phyloP scores from a whole-genome alignment of 2,888 invertebrate genomes.

The Seira ritae region DNA sequence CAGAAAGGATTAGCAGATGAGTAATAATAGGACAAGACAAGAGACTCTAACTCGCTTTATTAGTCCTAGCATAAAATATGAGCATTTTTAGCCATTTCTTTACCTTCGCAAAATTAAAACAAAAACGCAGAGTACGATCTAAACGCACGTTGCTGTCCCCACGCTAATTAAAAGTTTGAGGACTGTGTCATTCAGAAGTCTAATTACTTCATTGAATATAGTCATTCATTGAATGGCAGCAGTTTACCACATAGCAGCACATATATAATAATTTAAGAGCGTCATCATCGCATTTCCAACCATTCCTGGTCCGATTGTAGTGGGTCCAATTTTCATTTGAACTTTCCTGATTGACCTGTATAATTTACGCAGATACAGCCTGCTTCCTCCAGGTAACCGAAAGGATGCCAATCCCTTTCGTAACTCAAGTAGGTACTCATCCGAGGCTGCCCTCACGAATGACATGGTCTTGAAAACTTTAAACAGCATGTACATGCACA shows the following conservation, averaged over 20 bases:
- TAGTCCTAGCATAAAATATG: no score
- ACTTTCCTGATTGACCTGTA: constrained; percentile 42
- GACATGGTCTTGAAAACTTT: constrained; percentile 64
- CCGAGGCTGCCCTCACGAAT: constrained; percentile 47
- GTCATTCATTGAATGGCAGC: no score
- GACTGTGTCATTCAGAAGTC: no score
- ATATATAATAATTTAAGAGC: constrained; percentile 56
- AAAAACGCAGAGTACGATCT: no score
- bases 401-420: constrained; percentile 21
- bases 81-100: no score
- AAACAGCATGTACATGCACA: constrained; percentile 65
- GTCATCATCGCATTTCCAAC: constrained; percentile 51
- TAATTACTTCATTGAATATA: no score
- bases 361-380: constrained; percentile 1
- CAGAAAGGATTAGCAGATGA: no score
- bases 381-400: background rate
- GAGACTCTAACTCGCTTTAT: no score
- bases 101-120: no score
- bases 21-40: no score
- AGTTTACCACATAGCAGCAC: constrained; percentile 49
- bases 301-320: constrained; percentile 44
- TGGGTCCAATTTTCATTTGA: constrained; percentile 55
- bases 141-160: no score
- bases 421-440: constrained; percentile 31
- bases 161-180: no score